Conservation (phyloP, 2,113 vertebrate species). For the Pitta sordida region DNA sequence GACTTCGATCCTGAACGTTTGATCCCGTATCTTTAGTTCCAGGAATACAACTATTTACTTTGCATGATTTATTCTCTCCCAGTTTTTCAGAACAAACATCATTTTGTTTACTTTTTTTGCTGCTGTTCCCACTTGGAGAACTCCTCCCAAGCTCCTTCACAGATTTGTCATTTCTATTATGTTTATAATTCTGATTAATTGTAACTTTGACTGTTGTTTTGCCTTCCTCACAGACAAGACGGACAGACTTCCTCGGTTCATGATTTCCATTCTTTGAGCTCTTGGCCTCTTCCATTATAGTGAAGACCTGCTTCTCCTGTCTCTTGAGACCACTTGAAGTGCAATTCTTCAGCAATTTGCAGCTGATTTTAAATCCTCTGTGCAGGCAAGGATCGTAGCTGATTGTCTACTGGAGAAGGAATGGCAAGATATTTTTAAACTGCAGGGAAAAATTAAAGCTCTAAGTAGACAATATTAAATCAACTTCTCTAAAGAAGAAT, state of each 20-base stretch:
- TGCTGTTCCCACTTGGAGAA: slow-evolving; percentile 72
- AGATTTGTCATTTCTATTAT: slow-evolving; percentile 76
- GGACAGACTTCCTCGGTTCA: slow-evolving; percentile 79
- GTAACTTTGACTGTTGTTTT: slow-evolving; percentile 78
- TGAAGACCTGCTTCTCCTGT: slow-evolving; percentile 67
- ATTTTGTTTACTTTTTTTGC: slow-evolving; percentile 75
- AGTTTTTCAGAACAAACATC: slow-evolving; percentile 76
- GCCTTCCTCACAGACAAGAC: slow-evolving; percentile 74
- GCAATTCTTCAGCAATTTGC: slow-evolving; percentile 66
- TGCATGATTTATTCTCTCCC: slow-evolving; percentile 75
- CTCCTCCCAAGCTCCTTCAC: slow-evolving; percentile 73
- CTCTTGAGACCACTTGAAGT: slow-evolving; percentile 64
- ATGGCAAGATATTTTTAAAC: slow-evolving; percentile 28
- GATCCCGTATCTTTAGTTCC: slow-evolving; percentile 70
- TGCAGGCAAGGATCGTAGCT: slow-evolving; percentile 65
- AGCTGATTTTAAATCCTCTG: slow-evolving; percentile 68
- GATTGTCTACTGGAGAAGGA: slow-evolving; percentile 64
- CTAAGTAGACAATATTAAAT: not conserved
- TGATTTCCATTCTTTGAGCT: slow-evolving; percentile 84
- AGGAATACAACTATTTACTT: slow-evolving; percentile 66
- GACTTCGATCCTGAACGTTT: slow-evolving; percentile 77
- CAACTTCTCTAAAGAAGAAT: not conserved
- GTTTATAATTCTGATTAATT: slow-evolving; percentile 80
- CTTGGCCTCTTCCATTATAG: slow-evolving; percentile 87
- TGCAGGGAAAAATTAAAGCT: not conserved